Evolutionary conservation across 2,888 invertebrate species (phyloP), one percentile per base, ranked within the genome.

Genomic region (Linnaemya tessellans): DNA sequence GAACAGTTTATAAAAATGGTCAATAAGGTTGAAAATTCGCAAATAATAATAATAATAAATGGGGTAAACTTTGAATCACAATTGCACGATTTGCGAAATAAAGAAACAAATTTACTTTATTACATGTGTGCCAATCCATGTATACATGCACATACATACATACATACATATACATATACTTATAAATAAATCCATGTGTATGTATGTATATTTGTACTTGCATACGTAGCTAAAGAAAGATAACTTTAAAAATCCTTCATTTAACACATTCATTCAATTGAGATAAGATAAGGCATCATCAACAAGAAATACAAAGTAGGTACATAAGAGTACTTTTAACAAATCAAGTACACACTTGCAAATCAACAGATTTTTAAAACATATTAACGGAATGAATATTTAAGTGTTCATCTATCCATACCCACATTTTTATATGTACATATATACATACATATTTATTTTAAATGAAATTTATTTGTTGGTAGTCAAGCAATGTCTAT

Each of bases 331-430:
- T 22, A 38, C 35, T 56, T 56, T 51, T 20, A 3, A 46, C 58
- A 13, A 51, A 51, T 58, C 64, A 78, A 78, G 77, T 58, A 41
- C 51, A 22, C 30, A 11, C 38, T 68, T 7, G 8, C 18, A 71
- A 71, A 82, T 71, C 82, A 78, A 78, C 77, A 82, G 77, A 41
- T 77, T 58, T 22, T 49, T 49, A 41, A 77, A 65, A 22, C 38
- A 65, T 65, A 30, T 46, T 4, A 22, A 38, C 7, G 20, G 13
- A 60, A 13, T 67, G 11, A 58, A 73, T 9, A 51, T 7, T 49
- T 49, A 46, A 0, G 41, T 20, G 20, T 64, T 22, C 41, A 64
- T 22, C 5, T 18, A 46, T 10, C 18, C 30, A 15, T 35, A 54
- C 4, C 13, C 22, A 30, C 4, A 65, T 30, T 3, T 30, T 3